Evolutionary conservation across 2,888 invertebrate genomes (phyloP).

Genomic region (Drepanosiphum platanoidis): DNA sequence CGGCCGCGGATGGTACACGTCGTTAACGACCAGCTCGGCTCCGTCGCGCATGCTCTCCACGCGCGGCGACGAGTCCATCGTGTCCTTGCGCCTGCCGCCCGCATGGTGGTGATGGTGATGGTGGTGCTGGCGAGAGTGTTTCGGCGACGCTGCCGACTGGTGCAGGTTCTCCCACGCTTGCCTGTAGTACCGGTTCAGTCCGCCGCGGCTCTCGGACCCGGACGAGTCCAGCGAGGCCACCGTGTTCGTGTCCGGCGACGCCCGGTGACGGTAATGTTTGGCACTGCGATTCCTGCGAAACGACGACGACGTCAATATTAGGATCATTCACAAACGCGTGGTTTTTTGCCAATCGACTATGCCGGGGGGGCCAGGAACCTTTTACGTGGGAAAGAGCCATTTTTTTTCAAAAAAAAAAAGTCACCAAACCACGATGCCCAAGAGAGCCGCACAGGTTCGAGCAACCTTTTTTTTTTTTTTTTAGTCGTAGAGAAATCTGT

Average conservation of each 20-base stretch:
- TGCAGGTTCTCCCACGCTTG: conserved; percentile 94
- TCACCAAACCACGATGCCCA: no score
- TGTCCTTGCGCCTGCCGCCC: conserved; percentile 74
- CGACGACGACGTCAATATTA: no score
- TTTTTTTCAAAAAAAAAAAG: no score
- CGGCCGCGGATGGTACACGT: conserved; percentile 69
- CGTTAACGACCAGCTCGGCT: conserved; percentile 80
- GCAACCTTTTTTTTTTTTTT: no score
- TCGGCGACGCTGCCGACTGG: conserved; percentile 74
- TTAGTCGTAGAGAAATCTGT: no score
- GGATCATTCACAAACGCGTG: no score
- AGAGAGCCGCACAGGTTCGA: no score
- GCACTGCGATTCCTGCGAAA: conserved; percentile 78
- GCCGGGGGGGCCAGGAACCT: no score
- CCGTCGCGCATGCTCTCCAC: conserved; percentile 75
- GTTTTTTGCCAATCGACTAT: no score
- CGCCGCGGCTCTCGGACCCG: conserved; percentile 83
- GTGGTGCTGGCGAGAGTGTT: conserved; percentile 60
- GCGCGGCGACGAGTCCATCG: conserved; percentile 71
- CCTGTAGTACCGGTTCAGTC: conserved; percentile 87
- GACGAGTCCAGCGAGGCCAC: conserved; percentile 90
- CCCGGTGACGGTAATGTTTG: conserved; percentile 88
- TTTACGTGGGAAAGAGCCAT: no score
- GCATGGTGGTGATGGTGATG: conserved; percentile 68
- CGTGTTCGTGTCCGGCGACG: conserved; percentile 90